These are phyloP conservation scores for Agrotis exclamationis DNA, from an alignment of 2,888 invertebrate genomes.

Conservation along the genomic window DNA sequence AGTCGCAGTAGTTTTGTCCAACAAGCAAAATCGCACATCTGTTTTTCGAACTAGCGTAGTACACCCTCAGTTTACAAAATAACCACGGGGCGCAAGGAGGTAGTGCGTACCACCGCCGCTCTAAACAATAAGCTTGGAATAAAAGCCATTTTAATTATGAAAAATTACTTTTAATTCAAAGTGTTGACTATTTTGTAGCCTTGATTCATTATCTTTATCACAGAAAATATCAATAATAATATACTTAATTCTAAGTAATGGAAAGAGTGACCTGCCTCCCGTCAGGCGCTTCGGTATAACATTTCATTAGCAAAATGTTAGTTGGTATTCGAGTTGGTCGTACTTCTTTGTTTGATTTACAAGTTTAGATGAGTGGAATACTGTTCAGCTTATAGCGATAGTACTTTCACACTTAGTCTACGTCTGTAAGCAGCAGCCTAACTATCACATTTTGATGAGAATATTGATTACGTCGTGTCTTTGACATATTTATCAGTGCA, in stretches of 20 bases:
- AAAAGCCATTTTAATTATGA: not conserved
- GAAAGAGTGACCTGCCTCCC: not conserved
- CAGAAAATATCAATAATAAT: conserved; percentile 61
- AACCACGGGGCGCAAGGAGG: too few relatives aligned
- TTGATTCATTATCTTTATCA: conserved; percentile 64
- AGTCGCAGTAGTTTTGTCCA: too few relatives aligned
- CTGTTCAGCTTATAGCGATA: not conserved
- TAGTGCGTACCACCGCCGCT: too few relatives aligned
- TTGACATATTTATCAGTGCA: too few relatives aligned
- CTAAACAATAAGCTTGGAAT: not conserved
- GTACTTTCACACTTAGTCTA: not conserved
- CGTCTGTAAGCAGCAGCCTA: not conserved
- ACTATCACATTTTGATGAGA: not conserved
- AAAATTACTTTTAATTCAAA: conserved; percentile 40
- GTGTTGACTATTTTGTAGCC: conserved; percentile 15
- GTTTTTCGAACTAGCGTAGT: too few relatives aligned
- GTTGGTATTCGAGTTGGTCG: not conserved
- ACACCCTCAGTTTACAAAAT: too few relatives aligned
- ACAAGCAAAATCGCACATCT: too few relatives aligned
- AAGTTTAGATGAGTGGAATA: not conserved
- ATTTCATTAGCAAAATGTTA: conserved; percentile 4
- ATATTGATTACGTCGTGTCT: not conserved
- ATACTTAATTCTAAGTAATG: conserved; percentile 49
- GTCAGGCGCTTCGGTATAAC: conserved; percentile 17
- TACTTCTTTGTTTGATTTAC: not conserved